phyloP scores from a whole-genome alignment of 92 coral and sea anemone species.

The Desmophyllum pertusum region DNA sequence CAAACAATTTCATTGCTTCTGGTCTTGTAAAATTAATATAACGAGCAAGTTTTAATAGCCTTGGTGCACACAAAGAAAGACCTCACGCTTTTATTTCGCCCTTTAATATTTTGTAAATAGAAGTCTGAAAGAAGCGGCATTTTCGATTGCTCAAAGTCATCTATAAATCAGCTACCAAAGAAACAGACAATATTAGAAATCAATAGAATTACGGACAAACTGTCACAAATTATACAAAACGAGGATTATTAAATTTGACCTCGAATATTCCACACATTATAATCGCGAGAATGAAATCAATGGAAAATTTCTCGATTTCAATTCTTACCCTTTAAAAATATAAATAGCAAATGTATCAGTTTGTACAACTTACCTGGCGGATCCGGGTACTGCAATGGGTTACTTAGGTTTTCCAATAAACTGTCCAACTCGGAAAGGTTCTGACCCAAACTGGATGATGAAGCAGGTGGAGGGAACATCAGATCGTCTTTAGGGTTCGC shows the following conservation, averaged over 20 bases:
- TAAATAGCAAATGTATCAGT: neutral
- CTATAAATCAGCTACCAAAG: neutral
- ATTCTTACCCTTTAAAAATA: neutral
- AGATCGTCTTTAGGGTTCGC: slow-evolving; percentile 53
- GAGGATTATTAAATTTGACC: neutral
- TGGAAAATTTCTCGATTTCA: neutral
- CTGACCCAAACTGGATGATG: slow-evolving; percentile 81
- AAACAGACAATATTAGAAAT: neutral
- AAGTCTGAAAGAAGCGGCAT: neutral
- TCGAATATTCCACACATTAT: neutral
- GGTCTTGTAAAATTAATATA: neutral
- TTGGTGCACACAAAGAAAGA: neutral
- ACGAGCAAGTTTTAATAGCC: neutral
- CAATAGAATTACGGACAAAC: slow-evolving; percentile 11
- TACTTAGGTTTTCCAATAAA: slow-evolving; percentile 85
- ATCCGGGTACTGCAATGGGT: slow-evolving; percentile 64
- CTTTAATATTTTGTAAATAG: neutral
- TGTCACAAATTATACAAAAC: neutral
- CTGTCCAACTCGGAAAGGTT: slow-evolving; percentile 96
- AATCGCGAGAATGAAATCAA: neutral
- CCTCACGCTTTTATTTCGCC: neutral
- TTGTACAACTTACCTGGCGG: slow-evolving; percentile 54
- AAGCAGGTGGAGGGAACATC: slow-evolving; percentile 68
- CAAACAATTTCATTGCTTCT: slow-evolving; percentile 15
- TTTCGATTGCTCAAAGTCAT: slow-evolving; percentile 8